A percentile compares a stretch with the other conserved stretches of the same genome.
Evolutionary conservation across 2,888 invertebrate genomes (phyloP).

Genomic region (Parnassius orleans): DNA sequence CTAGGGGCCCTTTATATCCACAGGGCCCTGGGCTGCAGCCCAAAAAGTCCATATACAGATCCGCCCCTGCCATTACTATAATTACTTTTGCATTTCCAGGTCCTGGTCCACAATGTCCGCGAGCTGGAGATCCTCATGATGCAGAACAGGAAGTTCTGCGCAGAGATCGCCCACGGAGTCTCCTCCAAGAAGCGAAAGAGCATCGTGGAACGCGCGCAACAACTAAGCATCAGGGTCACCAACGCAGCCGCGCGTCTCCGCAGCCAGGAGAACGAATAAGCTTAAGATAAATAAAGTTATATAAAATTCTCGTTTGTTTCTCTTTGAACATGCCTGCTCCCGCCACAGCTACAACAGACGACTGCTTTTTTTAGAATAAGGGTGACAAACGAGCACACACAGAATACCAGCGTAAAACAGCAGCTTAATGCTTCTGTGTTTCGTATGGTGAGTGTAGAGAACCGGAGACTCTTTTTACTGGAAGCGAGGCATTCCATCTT

Average conservation of each 20-base stretch:
- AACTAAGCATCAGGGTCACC: constrained; percentile 96
- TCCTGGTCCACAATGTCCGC: constrained; percentile 81
- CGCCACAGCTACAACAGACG: no score
- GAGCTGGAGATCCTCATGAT: constrained; percentile 99
- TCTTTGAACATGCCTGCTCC: not conserved
- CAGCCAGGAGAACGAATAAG: constrained; percentile 99
- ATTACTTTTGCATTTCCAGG: constrained; percentile 44
- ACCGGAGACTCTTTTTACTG: no score
- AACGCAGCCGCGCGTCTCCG: constrained; percentile 98
- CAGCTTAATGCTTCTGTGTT: no score
- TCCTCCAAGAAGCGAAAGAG: constrained; percentile 98
- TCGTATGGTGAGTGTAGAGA: no score
- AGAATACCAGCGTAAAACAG: no score
- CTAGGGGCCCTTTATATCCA: no score
- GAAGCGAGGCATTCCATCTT: no score
- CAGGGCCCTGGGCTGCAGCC: no score
- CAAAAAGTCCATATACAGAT: no score
- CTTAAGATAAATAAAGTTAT: constrained; percentile 39
- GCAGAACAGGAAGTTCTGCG: constrained; percentile 99
- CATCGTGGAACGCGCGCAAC: constrained; percentile 98
- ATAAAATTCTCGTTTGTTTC: constrained; percentile 4
- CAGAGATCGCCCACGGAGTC: constrained; percentile 98
- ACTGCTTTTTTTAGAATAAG: no score
- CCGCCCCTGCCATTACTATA: not conserved
- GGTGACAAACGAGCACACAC: no score